These are phyloP conservation scores for Hoplodrina blanda DNA, from an alignment of 2,888 invertebrate species.

Conservation along the genomic window DNA sequence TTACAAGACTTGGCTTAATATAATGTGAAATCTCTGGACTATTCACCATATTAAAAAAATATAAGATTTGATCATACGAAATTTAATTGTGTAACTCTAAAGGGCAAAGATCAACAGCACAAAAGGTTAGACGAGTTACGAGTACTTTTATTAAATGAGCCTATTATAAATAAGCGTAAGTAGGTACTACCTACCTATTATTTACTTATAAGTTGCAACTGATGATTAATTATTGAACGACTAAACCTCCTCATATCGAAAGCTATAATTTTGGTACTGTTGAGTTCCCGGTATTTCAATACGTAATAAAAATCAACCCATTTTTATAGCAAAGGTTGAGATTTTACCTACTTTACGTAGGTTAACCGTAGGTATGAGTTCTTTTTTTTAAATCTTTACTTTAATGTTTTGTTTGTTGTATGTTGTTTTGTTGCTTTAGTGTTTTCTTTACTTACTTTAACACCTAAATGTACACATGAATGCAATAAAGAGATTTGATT, in stretches of 20 bases:
- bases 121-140: slow-evolving; percentile 48
- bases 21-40: not conserved
- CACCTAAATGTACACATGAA: too few species aligned
- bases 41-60: slow-evolving; percentile 10
- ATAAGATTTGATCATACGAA: slow-evolving; percentile 29
- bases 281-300: not conserved
- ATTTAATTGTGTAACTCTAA: slow-evolving; percentile 33
- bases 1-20: not conserved
- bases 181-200: slow-evolving; percentile 10
- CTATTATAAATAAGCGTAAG: slow-evolving; percentile 21
- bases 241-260: slow-evolving; percentile 19
- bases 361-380: too few species aligned
- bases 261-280: slow-evolving; percentile 4
- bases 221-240: slow-evolving; percentile 24
- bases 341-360: too few species aligned
- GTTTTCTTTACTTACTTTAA: too few species aligned
- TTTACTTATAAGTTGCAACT: slow-evolving; percentile 9
- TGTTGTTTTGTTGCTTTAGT: too few species aligned
- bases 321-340: too few species aligned
- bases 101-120: slow-evolving; percentile 40
- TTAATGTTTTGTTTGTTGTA: too few species aligned
- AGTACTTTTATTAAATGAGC: slow-evolving; percentile 40
- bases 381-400: too few species aligned
- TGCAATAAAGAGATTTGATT: too few species aligned
- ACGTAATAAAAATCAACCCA: too few species aligned